phyloP scores from a whole-genome alignment of 2,797 vertebrate species.

The Denticeps clupeoides region DNA sequence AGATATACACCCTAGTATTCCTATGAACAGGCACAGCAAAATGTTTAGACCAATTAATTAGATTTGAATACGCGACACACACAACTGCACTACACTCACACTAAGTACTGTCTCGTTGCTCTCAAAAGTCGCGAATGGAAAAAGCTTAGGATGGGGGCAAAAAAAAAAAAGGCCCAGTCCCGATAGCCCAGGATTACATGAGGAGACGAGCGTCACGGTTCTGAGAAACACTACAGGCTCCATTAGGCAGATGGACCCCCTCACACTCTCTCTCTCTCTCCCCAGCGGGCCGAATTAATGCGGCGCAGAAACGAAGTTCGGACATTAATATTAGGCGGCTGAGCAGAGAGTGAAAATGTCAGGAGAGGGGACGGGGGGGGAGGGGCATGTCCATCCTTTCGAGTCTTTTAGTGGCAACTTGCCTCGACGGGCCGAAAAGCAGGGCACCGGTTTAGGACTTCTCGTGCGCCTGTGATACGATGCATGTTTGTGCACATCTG shows the following conservation, averaged over 20 bases:
- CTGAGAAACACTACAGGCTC: slow-evolving; percentile 5
- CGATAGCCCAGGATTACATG: neutral
- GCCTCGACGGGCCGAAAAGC: slow-evolving; percentile 18
- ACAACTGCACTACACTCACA: neutral
- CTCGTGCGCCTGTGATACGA: slow-evolving; percentile 14
- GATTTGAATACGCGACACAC: no score
- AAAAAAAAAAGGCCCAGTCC: neutral
- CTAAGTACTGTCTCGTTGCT: neutral
- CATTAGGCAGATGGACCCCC: slow-evolving; percentile 11
- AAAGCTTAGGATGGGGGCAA: neutral
- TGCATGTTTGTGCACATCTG: slow-evolving; percentile 40
- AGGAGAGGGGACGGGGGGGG: slow-evolving; percentile 1
- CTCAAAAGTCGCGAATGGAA: no score
- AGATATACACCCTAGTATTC: no score
- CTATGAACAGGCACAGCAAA: no score
- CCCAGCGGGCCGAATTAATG: slow-evolving; percentile 5
- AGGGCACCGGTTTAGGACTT: slow-evolving; percentile 18
- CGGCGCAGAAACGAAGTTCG: neutral
- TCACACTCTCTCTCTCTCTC: neutral
- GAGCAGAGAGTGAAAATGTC: slow-evolving; percentile 12
- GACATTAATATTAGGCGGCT: neutral
- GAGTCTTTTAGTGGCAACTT: neutral
- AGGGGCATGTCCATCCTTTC: no score
- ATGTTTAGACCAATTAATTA: no score
- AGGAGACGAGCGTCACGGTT: neutral